These are phyloP conservation scores for Bombus pascuorum DNA, from an alignment of 1,140 invertebrate species.

Conservation along the genomic window DNA sequence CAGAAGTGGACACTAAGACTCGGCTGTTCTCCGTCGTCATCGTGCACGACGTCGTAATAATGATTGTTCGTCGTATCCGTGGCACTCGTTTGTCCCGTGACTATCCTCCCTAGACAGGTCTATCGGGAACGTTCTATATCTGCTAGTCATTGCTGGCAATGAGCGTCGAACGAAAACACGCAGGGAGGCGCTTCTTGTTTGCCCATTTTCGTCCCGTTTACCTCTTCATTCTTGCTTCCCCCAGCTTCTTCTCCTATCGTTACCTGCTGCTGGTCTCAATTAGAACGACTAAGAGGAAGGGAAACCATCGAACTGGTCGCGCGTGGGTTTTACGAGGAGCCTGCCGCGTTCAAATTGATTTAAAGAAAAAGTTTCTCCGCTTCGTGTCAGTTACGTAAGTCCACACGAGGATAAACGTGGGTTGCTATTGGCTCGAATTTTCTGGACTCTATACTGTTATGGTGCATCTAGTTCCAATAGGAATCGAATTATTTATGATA, in stretches of 20 bases:
- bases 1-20: not conserved
- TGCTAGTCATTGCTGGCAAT: conserved; percentile 70
- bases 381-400: conserved; percentile 11
- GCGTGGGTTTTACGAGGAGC: conserved; percentile 35
- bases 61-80: conserved; percentile 68
- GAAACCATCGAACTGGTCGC: not conserved
- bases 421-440: not conserved
- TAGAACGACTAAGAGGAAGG: conserved; percentile 13
- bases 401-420: conserved; percentile 66
- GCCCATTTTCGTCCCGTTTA: conserved; percentile 68
- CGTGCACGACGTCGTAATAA: conserved; percentile 50
- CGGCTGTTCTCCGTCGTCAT: conserved; percentile 26
- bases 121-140: conserved; percentile 52
- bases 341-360: conserved; percentile 37
- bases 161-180: conserved; percentile 57
- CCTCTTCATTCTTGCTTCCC: conserved; percentile 57
- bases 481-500: not conserved
- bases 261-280: conserved; percentile 46
- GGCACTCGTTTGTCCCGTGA: conserved; percentile 42
- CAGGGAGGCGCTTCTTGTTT: conserved; percentile 60
- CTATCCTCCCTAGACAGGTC: not conserved
- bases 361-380: conserved; percentile 33
- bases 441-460: not conserved
- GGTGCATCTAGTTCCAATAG: not conserved
- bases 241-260: conserved; percentile 15